phyloP scores from a whole-genome alignment of 2,797 vertebrate species.

The Pangasius mekongensis region DNA sequence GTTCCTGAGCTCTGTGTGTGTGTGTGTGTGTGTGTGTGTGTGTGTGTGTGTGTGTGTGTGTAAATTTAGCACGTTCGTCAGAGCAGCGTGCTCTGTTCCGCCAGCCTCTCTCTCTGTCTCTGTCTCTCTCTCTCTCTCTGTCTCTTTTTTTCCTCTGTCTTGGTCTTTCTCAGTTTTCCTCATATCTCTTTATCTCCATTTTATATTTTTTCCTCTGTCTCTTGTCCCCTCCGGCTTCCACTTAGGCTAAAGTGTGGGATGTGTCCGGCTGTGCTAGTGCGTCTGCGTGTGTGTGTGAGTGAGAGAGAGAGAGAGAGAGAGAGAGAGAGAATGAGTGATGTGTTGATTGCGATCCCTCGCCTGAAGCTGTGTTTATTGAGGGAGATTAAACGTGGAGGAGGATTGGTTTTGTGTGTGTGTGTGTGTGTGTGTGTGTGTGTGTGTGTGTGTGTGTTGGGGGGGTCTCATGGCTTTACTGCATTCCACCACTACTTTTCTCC shows the following conservation, averaged over 20 bases:
- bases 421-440: neutral
- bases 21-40: conserved; percentile 25
- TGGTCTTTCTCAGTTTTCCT: neutral
- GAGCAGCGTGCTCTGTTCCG: conserved; percentile 40
- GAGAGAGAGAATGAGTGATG: conserved; percentile 64
- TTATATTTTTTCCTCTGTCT: neutral
- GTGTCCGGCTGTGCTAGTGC: neutral
- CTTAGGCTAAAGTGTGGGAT: conserved; percentile 5
- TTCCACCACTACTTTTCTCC: conserved; percentile 65
- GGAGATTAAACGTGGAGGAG: conserved; percentile 75
- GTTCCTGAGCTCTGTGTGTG: conserved; percentile 25
- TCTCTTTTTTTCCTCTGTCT: neutral
- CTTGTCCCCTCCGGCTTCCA: neutral
- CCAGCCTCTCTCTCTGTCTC: conserved; percentile 9
- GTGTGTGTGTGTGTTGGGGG: neutral
- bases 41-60: conserved; percentile 37
- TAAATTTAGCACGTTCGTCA: conserved; percentile 56
- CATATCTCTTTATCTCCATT: conserved; percentile 16
- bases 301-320: neutral
- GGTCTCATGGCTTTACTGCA: neutral
- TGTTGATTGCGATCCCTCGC: conserved; percentile 78
- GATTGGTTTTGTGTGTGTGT: conserved; percentile 11
- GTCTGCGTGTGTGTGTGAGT: conserved; percentile 33
- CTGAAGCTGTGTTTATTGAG: conserved; percentile 76
- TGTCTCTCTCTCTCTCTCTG: neutral